A percentile compares a stretch with the other conserved stretches of the same genome.
Evolutionary conservation across 2,888 invertebrate species (phyloP).

Genomic region (Spilosoma lubricipeda): DNA sequence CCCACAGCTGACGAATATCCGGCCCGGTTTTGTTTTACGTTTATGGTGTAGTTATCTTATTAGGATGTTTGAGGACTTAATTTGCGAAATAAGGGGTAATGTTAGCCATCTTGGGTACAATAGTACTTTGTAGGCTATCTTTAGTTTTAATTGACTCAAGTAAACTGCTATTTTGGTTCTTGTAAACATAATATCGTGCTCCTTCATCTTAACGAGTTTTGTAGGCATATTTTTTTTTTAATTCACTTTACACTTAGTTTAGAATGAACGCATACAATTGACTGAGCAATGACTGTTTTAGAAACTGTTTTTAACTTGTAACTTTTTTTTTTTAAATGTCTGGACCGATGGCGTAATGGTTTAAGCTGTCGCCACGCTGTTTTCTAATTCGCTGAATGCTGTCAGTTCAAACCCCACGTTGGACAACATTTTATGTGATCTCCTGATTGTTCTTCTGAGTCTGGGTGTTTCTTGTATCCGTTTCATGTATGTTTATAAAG

Average conservation of each 20-base stretch:
- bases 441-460: too few species aligned
- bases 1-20: conserved; percentile 70
- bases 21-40: conserved; percentile 55
- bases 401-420: too few species aligned
- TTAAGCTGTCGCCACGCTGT: too few species aligned
- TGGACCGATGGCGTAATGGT: too few species aligned
- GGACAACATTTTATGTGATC: too few species aligned
- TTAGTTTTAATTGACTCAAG: neutral
- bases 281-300: too few species aligned
- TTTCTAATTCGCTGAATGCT: too few species aligned
- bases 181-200: neutral
- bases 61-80: conserved; percentile 45
- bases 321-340: too few species aligned
- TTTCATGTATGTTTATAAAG: too few species aligned
- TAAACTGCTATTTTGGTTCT: neutral
- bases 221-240: neutral
- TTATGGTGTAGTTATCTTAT: conserved; percentile 49
- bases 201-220: neutral
- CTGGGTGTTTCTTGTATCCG: too few species aligned
- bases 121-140: conserved; percentile 34
- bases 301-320: too few species aligned
- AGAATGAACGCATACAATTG: too few species aligned
- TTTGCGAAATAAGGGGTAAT: conserved; percentile 37
- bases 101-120: conserved; percentile 25
- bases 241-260: neutral